Percentiles rank a stretch among this genome's conserved stretches.
Evolutionary conservation across 1,140 invertebrate genomes (phyloP).

Genomic region (Ceratoteleas bidentatus): DNA sequence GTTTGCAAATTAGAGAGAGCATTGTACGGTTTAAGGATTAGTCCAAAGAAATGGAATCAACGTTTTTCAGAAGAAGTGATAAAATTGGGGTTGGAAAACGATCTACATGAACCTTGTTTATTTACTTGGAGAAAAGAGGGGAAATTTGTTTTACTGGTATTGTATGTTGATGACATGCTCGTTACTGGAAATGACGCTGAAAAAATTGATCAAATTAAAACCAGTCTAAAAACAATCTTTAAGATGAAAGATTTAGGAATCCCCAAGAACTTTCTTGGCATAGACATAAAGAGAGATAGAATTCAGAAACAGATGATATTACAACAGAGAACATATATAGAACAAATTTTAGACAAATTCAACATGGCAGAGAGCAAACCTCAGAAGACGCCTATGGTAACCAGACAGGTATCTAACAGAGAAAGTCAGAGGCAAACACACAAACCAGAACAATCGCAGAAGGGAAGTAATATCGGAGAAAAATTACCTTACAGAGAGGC

Average conservation of each 20-base stretch:
- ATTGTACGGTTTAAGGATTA: not conserved
- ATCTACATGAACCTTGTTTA: conserved; percentile 2
- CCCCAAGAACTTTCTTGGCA: not conserved
- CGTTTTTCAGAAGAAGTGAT: not conserved
- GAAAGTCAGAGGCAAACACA: not conserved
- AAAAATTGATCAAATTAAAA: too few species aligned
- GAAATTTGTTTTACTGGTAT: too few species aligned
- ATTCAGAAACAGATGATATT: not conserved
- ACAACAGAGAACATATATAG: not conserved
- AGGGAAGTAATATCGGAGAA: not conserved
- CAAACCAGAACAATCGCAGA: not conserved
- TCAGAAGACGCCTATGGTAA: not conserved
- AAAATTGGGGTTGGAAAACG: conserved; percentile 3
- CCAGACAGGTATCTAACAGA: not conserved
- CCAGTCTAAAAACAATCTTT: not conserved
- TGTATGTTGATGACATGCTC: too few species aligned
- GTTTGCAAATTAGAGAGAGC: not conserved
- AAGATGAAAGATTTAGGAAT: not conserved
- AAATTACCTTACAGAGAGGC: conserved; percentile 2
- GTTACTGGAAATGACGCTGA: too few species aligned
- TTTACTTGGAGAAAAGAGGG: too few species aligned
- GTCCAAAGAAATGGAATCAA: conserved; percentile 2
- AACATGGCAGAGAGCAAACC: too few species aligned
- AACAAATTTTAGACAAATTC: conserved; percentile 6
- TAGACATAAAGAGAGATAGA: not conserved